Evolutionary conservation across 2,797 vertebrate genomes (phyloP).

Genomic region (Bryconaethiops microstoma): DNA sequence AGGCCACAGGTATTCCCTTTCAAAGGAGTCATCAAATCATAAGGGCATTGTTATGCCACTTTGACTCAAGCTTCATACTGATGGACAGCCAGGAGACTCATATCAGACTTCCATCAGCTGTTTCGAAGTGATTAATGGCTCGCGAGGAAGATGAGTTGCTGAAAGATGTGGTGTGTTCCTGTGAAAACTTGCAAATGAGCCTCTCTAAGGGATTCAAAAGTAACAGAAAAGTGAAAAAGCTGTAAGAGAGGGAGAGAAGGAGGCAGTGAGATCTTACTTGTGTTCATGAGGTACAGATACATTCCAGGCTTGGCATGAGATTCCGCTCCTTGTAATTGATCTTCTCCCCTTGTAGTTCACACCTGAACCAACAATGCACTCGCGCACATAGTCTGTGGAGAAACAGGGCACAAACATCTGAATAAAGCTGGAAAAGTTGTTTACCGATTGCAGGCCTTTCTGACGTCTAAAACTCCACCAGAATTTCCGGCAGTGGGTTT

Average conservation of each 20-base stretch:
- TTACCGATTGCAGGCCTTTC: constrained; percentile 25
- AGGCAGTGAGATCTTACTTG: constrained; percentile 80
- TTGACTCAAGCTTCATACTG: background rate
- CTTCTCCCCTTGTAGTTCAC: constrained; percentile 90
- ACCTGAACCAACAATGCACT: constrained; percentile 90
- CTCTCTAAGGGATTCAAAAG: background rate
- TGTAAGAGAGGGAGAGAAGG: background rate
- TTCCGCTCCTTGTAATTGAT: constrained; percentile 90
- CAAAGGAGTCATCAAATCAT: too few relatives aligned
- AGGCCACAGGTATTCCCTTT: background rate
- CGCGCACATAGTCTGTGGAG: constrained; percentile 88
- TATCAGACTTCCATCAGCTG: constrained; percentile 1
- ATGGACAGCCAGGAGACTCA: background rate
- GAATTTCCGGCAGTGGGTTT: constrained; percentile 19
- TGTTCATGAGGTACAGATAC: constrained; percentile 96
- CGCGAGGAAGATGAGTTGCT: constrained; percentile 12
- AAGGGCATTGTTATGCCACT: background rate
- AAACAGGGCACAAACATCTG: constrained; percentile 28
- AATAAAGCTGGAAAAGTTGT: constrained; percentile 23
- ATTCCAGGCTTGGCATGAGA: constrained; percentile 93
- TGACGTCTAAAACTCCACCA: constrained; percentile 27
- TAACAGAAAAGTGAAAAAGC: background rate
- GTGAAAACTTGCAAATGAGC: constrained; percentile 24
- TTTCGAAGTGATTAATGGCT: background rate
- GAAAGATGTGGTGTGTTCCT: background rate